Evolutionary conservation across 2,113 vertebrate species (phyloP).

Genomic region (Neomonachus schauinslandi): DNA sequence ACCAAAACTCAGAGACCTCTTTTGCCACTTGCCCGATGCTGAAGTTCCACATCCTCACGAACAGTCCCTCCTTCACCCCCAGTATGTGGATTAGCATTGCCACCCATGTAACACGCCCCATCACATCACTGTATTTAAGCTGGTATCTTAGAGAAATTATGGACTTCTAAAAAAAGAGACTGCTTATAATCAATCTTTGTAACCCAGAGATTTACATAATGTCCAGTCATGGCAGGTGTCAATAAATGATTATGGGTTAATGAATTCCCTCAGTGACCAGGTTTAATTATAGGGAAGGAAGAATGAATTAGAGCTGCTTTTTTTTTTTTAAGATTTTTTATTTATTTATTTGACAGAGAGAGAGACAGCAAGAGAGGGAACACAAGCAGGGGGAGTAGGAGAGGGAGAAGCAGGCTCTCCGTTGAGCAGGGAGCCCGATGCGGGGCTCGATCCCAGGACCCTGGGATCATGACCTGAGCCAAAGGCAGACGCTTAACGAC

Average conservation of each 20-base stretch:
- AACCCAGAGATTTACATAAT: neutral
- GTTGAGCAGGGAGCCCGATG: too few species aligned
- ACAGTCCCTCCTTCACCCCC: neutral
- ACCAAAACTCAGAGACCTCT: neutral
- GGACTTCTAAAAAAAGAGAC: neutral
- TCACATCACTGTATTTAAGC: neutral
- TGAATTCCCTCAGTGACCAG: neutral
- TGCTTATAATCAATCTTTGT: neutral
- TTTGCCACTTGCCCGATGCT: neutral
- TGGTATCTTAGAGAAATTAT: neutral
- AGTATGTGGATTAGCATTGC: neutral
- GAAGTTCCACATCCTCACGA: neutral
- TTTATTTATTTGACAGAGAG: too few species aligned
- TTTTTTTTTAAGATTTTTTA: neutral
- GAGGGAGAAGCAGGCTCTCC: too few species aligned
- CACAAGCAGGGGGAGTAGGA: too few species aligned
- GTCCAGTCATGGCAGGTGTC: neutral
- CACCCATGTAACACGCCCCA: neutral
- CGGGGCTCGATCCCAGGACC: too few species aligned
- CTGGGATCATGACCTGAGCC: too few species aligned
- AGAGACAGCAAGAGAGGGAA: too few species aligned
- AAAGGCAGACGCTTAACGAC: too few species aligned
- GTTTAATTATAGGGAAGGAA: conserved; percentile 9
- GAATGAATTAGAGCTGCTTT: neutral
- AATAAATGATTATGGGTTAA: neutral